Evolutionary conservation across 2,888 invertebrate genomes (phyloP), one percentile per base, ranked within the genome.

Genomic region (Harpagoxenus sublaevis): DNA sequence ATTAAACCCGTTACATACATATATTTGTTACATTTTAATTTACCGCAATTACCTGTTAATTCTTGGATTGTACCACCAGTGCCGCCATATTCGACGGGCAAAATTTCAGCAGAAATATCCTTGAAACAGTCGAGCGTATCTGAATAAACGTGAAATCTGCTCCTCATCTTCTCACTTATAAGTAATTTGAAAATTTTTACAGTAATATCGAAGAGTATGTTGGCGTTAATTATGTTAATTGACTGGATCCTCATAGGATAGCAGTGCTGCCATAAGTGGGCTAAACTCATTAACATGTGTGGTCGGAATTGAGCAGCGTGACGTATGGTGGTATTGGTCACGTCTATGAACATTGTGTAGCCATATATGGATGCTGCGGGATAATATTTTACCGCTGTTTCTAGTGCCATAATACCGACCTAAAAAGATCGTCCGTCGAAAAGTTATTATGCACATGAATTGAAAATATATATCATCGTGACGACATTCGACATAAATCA

Each of bases 201-300:
- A 18, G 97, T 95, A 3, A 97, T 95, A 92, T 97, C 97, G 35
- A 97, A 35, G 35, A 35, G 4, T 35, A 35, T 6, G 35, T 4
- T 23, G 97, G 97, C 96, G 93, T 97, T 97, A 1, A 97, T 95
- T 91, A 97, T 97, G 90, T 97, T 97, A 0, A 97, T 94, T 5
- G 96, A 96, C 90, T 97, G 96, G 35, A 62, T 96, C 96, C 89
- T 96, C 42, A 97, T 96, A 8, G 97, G 97, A 94, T 97, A 97
- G 23, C 23, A 23, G 71, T 95, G 96, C 95, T 97, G 97, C 97
- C 97, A 97, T 35, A 96, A 96, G 86, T 96, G 96, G 0, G 97
- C 97, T 1, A 96, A 95, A 86, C 96, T 96, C 88, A 96, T 96
- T 12, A 97, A 96, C 0, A 96, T 92, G 51, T 93, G 93, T 0